Base-by-base conservation (phyloP, 2,113 vertebrate species). In the Balaeniceps rex region DNA sequence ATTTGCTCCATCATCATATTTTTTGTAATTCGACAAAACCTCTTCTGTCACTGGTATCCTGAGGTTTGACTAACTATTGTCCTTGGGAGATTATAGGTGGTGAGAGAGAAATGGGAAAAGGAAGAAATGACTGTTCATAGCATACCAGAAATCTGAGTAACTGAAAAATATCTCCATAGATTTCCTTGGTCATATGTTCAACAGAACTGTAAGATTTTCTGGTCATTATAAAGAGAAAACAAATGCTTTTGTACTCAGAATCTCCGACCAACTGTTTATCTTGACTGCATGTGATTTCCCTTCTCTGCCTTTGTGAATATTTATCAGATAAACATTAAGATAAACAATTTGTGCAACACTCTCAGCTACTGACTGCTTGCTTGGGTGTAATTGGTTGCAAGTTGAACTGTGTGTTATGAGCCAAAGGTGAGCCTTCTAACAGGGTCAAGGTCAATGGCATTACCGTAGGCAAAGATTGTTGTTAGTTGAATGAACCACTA, bases 121-220 rank as follows among this genome's bases (percentile, higher is more conserved):
- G 12, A 83, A 97, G 74, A 97, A 96, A 91, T 78, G 46, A 44
- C 54, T 92, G 25, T 76, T 96, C 61, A 72, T 16, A 92, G 42
- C 34, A 71, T 66, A 83, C 29, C 4, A 36, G 36, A 88, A 90
- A 87, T 86, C 42, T 51, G n/a, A 87, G 47, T 25, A 95, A 92
- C 88, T 95, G 78, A 97, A 97, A 97, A 95, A 60, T 72, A 64
- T 80, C 18, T 93, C 52, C 79, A 64, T 38, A 89, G 87, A 93
- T 95, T 96, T 97, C 46, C 51, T 79, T 82, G 58, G 40, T 68
- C 70, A 23, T 57, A 72, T 14, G 4, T 81, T 91, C 61, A 70
- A 54, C 29, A 91, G 79, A 84, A 57, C 17, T 31, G 36, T 33
- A 76, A 87, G 36, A 70, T 88, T 92, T 95, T 70, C 51, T 80